Evolutionary conservation across 1,140 invertebrate genomes (phyloP), one percentile per base, ranked within the genome.

Genomic region (Heliconius eleuchia): DNA sequence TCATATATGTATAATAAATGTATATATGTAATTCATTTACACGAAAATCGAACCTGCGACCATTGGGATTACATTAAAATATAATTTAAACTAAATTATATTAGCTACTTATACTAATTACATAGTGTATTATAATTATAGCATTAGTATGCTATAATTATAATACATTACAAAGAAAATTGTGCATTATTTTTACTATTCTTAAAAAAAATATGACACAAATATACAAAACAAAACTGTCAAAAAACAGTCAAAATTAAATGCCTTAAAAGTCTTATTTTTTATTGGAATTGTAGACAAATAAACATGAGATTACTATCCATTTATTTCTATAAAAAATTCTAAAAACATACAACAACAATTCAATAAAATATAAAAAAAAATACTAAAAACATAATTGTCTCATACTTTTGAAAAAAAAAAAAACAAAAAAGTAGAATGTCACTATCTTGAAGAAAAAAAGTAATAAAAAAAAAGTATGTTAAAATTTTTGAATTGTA

Each of bases 141-240:
- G 34, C 34, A 37, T 37, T 37, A 37, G 34, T 37, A 37, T 23
- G n/a, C 57, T 39, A 71, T 34, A 37, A 19, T 34, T 71, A 71
- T 19, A 71, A 71, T 71, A 27, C 46, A 52, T 71, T 19, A 16
- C 13, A 46, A 46, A 57, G 55, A 71, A 71, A 77, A 50, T 77
- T 77, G 70, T 77, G 76, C 76, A 77, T 55, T 30, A 71, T 46
- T 72, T 55, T 71, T 30, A 37, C 57, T 42, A 66, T 66, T 13
- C 18, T 76, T 27, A 23, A 37, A 55, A 77, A 77, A 77, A 50
- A 71, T 71, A 78, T 78, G 66, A 57, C 81, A 84, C 79, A 84
- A 77, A 74, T 82, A 30, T 80, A 82, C 80, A 79, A 39, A 42
- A 42, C n/a, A 23, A 23, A 23, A 39, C 71, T 39, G 71, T 72